These are phyloP conservation scores for Athrips mouffetella DNA, from an alignment of 2,888 invertebrate genomes.

Conservation along the genomic window DNA sequence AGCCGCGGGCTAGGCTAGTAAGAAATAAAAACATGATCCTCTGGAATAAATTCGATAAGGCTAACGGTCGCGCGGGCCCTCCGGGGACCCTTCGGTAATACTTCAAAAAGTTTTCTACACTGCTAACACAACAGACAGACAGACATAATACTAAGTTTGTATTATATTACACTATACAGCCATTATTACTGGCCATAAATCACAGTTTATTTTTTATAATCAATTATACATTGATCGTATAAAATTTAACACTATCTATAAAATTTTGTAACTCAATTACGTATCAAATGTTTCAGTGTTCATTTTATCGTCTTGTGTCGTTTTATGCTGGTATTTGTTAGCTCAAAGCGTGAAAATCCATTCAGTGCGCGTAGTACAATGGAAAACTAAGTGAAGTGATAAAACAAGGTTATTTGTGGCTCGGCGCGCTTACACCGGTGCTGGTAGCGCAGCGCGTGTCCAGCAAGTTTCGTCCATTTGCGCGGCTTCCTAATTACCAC, in stretches of 20 bases:
- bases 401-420: slow-evolving; percentile 12
- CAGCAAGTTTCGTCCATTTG: slow-evolving; percentile 26
- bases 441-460: slow-evolving; percentile 15
- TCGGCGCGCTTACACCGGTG: not conserved
- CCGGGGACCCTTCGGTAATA: slow-evolving; percentile 2
- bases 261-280: not conserved
- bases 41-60: slow-evolving; percentile 14
- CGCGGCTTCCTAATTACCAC: slow-evolving; percentile 23
- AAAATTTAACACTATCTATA: not conserved
- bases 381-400: slow-evolving; percentile 4
- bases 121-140: not conserved
- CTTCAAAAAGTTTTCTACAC: slow-evolving; percentile 6
- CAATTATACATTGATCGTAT: too few relatives aligned
- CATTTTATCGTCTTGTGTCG: not conserved
- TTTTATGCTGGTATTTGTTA: not conserved
- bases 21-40: slow-evolving; percentile 18
- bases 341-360: not conserved
- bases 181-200: not conserved
- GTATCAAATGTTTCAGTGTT: not conserved
- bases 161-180: too few relatives aligned
- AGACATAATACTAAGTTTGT: not conserved
- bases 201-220: not conserved
- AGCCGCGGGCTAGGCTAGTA: slow-evolving; percentile 14
- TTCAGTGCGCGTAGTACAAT: slow-evolving; percentile 4
- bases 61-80: slow-evolving; percentile 8